Conservation (phyloP, 2,113 vertebrate species). For the Pantherophis guttatus region DNA sequence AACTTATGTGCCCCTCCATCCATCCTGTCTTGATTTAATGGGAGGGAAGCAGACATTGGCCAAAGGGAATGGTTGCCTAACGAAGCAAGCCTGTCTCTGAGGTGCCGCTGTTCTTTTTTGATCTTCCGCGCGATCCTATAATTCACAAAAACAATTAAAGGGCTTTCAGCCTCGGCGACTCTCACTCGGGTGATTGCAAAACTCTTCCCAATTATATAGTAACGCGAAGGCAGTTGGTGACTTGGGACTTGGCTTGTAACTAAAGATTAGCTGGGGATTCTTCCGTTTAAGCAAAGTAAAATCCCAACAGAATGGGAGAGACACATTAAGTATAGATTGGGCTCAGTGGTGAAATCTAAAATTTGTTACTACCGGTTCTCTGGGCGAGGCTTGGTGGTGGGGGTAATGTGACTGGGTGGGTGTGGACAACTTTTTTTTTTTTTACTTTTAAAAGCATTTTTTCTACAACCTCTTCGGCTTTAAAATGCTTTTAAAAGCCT, state of each 20-base stretch:
- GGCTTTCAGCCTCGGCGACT: not conserved
- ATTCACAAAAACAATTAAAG: conserved; percentile 1
- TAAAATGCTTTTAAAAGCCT: no score
- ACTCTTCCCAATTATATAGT: not conserved
- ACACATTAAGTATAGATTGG: not conserved
- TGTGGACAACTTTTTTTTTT: no score
- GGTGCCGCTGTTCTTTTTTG: not conserved
- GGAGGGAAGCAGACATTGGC: not conserved
- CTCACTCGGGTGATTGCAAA: not conserved
- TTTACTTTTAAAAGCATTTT: no score
- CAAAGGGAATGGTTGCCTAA: not conserved
- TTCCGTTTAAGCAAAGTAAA: not conserved
- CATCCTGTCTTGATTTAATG: not conserved
- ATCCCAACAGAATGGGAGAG: no score
- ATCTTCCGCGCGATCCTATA: not conserved
- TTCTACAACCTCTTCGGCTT: no score
- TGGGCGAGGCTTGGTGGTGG: no score
- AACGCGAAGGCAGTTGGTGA: not conserved
- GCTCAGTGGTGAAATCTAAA: no score
- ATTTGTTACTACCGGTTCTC: no score
- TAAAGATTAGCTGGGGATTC: not conserved
- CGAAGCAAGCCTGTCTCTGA: not conserved
- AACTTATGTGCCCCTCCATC: not conserved
- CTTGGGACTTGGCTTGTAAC: not conserved
- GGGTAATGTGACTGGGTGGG: no score